These are phyloP conservation scores for Xylocopa sonorina DNA, from an alignment of 1,140 invertebrate species.

Conservation along the genomic window DNA sequence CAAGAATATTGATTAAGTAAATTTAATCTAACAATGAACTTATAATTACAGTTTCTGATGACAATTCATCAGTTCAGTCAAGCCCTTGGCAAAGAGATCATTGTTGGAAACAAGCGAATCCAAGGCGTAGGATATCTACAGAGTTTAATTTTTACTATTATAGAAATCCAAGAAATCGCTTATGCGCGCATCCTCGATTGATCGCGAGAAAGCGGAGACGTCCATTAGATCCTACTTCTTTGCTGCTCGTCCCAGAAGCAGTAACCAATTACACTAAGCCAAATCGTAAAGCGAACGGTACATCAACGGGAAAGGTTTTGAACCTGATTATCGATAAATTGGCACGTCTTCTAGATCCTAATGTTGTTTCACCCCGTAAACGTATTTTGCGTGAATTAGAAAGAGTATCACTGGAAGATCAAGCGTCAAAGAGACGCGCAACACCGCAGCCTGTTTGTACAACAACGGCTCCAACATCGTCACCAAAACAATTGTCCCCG, in stretches of 20 bases:
- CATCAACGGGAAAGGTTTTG: slow-evolving; percentile 72
- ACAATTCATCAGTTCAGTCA: slow-evolving; percentile 93
- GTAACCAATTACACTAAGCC: slow-evolving; percentile 78
- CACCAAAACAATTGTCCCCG: slow-evolving; percentile 84
- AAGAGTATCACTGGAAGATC: slow-evolving; percentile 87
- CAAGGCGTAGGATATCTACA: slow-evolving; percentile 87
- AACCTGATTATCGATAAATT: slow-evolving; percentile 80
- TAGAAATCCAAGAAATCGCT: slow-evolving; percentile 81
- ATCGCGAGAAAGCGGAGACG: slow-evolving; percentile 84
- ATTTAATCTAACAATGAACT: neutral
- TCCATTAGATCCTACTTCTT: slow-evolving; percentile 80
- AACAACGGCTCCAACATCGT: slow-evolving; percentile 71
- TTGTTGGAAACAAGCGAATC: slow-evolving; percentile 91
- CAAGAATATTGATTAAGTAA: neutral
- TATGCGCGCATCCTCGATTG: slow-evolving; percentile 79
- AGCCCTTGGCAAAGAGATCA: slow-evolving; percentile 94
- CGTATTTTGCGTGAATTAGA: slow-evolving; percentile 88
- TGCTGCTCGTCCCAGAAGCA: slow-evolving; percentile 76
- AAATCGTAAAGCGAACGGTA: slow-evolving; percentile 68
- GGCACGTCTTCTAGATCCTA: slow-evolving; percentile 79
- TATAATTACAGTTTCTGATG: slow-evolving; percentile 88
- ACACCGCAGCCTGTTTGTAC: slow-evolving; percentile 74
- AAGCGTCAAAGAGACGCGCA: slow-evolving; percentile 78
- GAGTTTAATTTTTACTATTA: slow-evolving; percentile 89
- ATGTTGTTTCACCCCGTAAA: slow-evolving; percentile 87